These are phyloP conservation scores for Coryphaenoides rupestris DNA, from an alignment of 2,113 vertebrate species.

Conservation along the genomic window DNA sequence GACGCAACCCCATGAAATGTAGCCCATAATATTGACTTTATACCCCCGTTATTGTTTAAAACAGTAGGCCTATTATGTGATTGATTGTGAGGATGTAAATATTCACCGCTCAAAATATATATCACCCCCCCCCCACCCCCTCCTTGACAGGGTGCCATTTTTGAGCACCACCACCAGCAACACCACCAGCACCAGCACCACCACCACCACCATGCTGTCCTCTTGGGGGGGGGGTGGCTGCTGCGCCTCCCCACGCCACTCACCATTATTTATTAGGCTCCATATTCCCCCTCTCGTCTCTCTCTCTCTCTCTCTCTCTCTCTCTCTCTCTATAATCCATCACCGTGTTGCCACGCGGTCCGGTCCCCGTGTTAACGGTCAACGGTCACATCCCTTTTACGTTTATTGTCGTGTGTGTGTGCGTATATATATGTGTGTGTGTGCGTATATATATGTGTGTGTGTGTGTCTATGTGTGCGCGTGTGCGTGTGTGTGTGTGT, in stretches of 20 bases:
- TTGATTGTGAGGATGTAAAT: slow-evolving; percentile 68
- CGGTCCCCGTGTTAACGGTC: slow-evolving; percentile 52
- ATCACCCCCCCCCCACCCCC: slow-evolving; percentile 51
- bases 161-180: too few species aligned
- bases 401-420: too few species aligned
- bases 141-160: slow-evolving; percentile 54
- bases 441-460: too few species aligned
- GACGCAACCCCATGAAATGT: too few species aligned
- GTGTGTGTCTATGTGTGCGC: too few species aligned
- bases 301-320: too few species aligned
- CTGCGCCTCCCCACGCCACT: slow-evolving; percentile 68
- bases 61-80: slow-evolving; percentile 59
- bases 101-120: slow-evolving; percentile 54
- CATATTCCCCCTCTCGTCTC: slow-evolving; percentile 75
- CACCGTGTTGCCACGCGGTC: slow-evolving; percentile 69
- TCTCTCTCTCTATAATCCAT: too few species aligned
- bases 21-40: slow-evolving; percentile 14
- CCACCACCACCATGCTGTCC: slow-evolving; percentile 50
- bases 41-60: slow-evolving; percentile 50
- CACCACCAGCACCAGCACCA: too few species aligned
- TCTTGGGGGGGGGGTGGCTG: slow-evolving; percentile 60
- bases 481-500: too few species aligned
- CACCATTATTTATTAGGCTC: slow-evolving; percentile 74
- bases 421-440: too few species aligned
- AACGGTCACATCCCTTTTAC: slow-evolving; percentile 74